Percentiles rank a stretch among this genome's conserved stretches.
These are phyloP conservation scores for Pelodiscus sinensis DNA, from an alignment of 2,113 vertebrate genomes.

Conservation along the genomic window DNA sequence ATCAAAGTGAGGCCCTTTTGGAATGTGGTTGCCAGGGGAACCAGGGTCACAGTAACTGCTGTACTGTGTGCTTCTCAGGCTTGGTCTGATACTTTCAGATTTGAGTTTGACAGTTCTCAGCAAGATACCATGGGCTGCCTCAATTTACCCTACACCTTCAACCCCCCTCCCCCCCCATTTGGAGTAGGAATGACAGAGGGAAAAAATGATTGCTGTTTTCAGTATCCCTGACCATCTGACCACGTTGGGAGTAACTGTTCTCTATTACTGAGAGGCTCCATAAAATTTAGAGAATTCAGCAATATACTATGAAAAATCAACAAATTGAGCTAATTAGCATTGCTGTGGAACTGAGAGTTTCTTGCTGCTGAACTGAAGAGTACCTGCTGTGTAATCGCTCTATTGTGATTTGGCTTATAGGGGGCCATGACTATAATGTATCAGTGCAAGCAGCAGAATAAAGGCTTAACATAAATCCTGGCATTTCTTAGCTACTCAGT, in stretches of 20 bases:
- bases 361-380: background rate
- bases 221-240: background rate
- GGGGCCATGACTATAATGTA: background rate
- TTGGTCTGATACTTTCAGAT: too few relatives aligned
- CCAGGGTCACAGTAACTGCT: too few relatives aligned
- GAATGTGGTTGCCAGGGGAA: too few relatives aligned
- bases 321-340: background rate
- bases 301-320: background rate
- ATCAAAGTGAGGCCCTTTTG: too few relatives aligned
- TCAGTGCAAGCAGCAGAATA: background rate
- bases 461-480: background rate
- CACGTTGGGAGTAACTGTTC: background rate
- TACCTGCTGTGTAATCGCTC: background rate
- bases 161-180: background rate
- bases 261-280: background rate
- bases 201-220: background rate
- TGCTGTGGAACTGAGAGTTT: background rate
- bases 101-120: too few relatives aligned
- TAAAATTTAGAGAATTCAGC: background rate
- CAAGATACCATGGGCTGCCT: too few relatives aligned
- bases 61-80: too few relatives aligned
- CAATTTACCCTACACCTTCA: too few relatives aligned
- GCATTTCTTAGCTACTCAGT: background rate
- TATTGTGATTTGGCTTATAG: background rate
- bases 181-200: background rate